These are phyloP conservation scores for Apodemus speciosus DNA, from an alignment of 2,113 vertebrate genomes.

Conservation along the genomic window DNA sequence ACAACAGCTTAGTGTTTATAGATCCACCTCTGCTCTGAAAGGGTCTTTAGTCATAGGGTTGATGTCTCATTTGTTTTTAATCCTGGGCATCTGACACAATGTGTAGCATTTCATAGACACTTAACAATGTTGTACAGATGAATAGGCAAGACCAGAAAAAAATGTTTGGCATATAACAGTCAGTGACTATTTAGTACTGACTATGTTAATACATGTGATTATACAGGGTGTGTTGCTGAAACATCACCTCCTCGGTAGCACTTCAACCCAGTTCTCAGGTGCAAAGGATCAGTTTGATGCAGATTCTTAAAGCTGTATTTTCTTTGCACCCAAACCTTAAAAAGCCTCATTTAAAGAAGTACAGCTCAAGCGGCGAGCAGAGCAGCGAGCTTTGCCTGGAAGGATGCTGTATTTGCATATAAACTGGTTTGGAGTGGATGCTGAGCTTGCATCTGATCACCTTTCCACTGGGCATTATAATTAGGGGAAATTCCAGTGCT, in stretches of 20 bases:
- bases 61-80: background rate
- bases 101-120: background rate
- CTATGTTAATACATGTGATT: background rate
- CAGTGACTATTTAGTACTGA: background rate
- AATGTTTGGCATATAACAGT: background rate
- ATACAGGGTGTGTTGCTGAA: background rate
- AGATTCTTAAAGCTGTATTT: background rate
- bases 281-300: background rate
- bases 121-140: background rate
- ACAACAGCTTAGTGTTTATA: background rate
- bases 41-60: background rate
- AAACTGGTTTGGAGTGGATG: background rate
- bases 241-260: background rate
- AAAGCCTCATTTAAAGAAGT: constrained; percentile 36
- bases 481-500: constrained; percentile 32
- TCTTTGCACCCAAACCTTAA: background rate
- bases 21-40: background rate
- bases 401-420: background rate
- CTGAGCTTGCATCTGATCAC: constrained; percentile 38
- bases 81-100: background rate
- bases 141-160: background rate
- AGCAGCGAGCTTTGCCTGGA: constrained; percentile 3
- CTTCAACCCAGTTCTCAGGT: background rate
- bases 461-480: constrained; percentile 30
- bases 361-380: background rate